Base-by-base conservation (phyloP, 2,113 vertebrate species). In the Mola mola region DNA sequence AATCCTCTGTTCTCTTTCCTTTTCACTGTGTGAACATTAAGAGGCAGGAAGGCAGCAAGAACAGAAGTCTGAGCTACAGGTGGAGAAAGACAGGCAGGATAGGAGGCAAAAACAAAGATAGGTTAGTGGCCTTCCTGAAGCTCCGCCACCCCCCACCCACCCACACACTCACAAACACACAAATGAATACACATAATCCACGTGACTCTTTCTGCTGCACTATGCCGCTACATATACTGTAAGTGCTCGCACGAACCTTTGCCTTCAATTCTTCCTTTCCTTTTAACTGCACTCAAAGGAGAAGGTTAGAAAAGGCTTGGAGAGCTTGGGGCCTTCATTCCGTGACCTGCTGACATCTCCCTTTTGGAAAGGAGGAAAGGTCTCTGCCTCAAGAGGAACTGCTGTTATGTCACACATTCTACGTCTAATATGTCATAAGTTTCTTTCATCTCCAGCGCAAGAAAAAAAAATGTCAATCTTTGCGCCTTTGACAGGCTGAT, bases 21-120 rank as follows among this genome's bases (percentile, higher is more conserved):
- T 68, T 69, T 53, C 63, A 29, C 61, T 50, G 65, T n/a, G n/a
- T n/a, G n/a, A n/a, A n/a, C n/a, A 67, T 46, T 40, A 56, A 83
- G 56, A 69, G 49, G 40, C 82, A 87, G n/a, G 66, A 86, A 70
- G 5, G 67, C 5, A 8, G 28, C 1, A 88, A 42, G 69, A 82
- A 50, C 69, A 83, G 68, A 84, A 88, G 81, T 83, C 63, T 72
- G 81, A 89, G 77, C 80, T 88, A 61, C 81, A 90, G 78, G 66
- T 82, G 66, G 83, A 91, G 74, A 60, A n/a, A 40, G 36, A 83
- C 65, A 44, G 62, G 56, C 78, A 83, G 58, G 83, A 84, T 69
- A 64, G 86, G 42, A 70, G 33, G 40, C 31, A 67, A 63, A 49
- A 81, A 33, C 64, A 81, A 57, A 75, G 70, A 72, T 66, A 86